A percentile compares a stretch with the other conserved stretches of the same genome.
Evolutionary conservation across 2,113 vertebrate species (phyloP).

Genomic region (Eptesicus fuscus): DNA sequence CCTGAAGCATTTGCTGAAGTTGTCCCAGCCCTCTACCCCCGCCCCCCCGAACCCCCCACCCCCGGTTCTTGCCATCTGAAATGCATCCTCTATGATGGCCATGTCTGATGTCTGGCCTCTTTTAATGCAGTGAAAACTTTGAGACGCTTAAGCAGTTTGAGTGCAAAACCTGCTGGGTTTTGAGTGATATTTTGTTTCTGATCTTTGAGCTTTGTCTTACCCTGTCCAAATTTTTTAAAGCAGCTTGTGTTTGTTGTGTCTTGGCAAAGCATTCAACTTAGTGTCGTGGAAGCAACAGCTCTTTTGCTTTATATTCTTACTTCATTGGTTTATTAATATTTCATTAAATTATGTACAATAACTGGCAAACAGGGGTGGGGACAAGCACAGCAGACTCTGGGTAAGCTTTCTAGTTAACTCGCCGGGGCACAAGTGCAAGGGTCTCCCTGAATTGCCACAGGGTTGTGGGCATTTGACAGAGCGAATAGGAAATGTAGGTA

Average conservation of each 20-base stretch:
- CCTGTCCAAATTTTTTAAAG: neutral
- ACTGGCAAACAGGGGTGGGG: neutral
- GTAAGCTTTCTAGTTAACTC: neutral
- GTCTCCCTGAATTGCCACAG: neutral
- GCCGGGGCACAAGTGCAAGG: neutral
- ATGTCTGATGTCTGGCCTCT: neutral
- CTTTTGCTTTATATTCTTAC: neutral
- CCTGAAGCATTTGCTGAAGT: neutral
- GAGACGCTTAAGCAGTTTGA: neutral
- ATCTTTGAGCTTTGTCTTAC: constrained; percentile 32
- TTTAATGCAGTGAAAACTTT: neutral
- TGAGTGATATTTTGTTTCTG: constrained; percentile 3
- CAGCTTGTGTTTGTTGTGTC: neutral
- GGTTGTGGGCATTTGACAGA: neutral
- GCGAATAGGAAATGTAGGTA: neutral
- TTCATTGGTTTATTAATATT: constrained; percentile 44
- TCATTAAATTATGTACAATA: constrained; percentile 15
- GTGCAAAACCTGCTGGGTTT: neutral
- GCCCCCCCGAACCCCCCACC: no score
- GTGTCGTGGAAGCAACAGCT: neutral
- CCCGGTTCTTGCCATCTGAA: neutral
- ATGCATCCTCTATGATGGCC: neutral
- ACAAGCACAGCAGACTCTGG: neutral
- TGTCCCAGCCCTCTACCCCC: neutral
- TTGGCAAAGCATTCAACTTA: neutral